These are phyloP conservation scores for Neoascia interrupta DNA, from an alignment of 2,888 invertebrate species.

Conservation along the genomic window DNA sequence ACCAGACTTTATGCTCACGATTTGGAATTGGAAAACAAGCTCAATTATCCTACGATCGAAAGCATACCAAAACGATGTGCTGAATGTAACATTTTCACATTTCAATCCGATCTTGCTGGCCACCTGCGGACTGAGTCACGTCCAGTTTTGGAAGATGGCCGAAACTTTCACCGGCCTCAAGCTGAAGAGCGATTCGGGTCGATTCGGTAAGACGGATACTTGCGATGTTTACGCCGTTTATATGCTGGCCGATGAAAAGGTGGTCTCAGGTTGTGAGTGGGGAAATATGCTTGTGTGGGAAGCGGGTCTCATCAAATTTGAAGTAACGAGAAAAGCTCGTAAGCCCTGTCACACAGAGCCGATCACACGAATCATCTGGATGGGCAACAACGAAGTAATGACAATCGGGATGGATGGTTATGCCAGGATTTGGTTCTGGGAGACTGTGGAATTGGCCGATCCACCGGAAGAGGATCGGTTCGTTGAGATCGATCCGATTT, in stretches of 20 bases:
- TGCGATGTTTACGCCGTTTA: slow-evolving; percentile 92
- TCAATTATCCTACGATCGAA: slow-evolving; percentile 88
- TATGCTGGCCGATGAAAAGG: slow-evolving; percentile 93
- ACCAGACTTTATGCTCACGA: slow-evolving; percentile 92
- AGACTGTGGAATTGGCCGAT: slow-evolving; percentile 93
- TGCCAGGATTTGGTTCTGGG: slow-evolving; percentile 93
- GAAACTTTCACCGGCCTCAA: slow-evolving; percentile 94
- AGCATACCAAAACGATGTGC: slow-evolving; percentile 91
- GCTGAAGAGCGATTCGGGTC: slow-evolving; percentile 91
- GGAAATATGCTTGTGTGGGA: slow-evolving; percentile 96
- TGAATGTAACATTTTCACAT: slow-evolving; percentile 89
- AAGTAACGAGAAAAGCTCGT: slow-evolving; percentile 86
- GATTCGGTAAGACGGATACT: slow-evolving; percentile 95
- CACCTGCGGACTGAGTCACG: slow-evolving; percentile 88
- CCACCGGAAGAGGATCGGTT: slow-evolving; percentile 89
- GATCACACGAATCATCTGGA: slow-evolving; percentile 80
- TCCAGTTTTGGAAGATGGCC: slow-evolving; percentile 97
- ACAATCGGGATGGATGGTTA: slow-evolving; percentile 86
- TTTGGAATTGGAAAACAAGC: slow-evolving; percentile 92
- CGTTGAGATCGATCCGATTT: slow-evolving; percentile 92
- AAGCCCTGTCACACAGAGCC: slow-evolving; percentile 88
- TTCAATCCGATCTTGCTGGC: slow-evolving; percentile 89
- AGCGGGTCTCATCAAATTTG: slow-evolving; percentile 91
- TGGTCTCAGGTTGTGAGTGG: slow-evolving; percentile 93
- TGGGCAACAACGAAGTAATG: slow-evolving; percentile 77